Conservation (phyloP, 1,140 invertebrate species). For the Magallana gigas region DNA sequence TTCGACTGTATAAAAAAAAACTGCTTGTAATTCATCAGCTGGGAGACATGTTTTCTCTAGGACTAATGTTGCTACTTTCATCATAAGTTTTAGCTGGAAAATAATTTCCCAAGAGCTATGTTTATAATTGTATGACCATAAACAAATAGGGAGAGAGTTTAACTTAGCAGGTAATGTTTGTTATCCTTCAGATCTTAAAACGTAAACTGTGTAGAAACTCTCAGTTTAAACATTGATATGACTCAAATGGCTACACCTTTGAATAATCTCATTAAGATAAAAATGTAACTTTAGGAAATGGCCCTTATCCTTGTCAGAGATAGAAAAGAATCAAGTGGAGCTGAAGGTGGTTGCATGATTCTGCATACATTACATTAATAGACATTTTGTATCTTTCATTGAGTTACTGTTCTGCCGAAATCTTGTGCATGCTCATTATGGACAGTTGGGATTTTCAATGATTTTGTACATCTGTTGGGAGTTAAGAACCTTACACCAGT, state of each 20-base stretch:
- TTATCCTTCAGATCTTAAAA: constrained; percentile 7
- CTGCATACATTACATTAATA: background rate
- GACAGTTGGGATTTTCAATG: background rate
- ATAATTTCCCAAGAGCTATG: constrained; percentile 24
- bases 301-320: constrained; percentile 8
- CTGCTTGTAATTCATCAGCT: background rate
- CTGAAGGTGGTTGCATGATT: background rate
- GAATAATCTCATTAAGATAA: constrained; percentile 29
- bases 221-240: constrained; percentile 9
- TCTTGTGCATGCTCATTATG: too few relatives aligned
- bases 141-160: constrained; percentile 23
- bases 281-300: background rate
- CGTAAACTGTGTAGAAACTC: constrained; percentile 21
- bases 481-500: background rate
- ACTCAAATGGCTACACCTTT: constrained; percentile 29
- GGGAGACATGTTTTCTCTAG: background rate
- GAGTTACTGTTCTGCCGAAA: too few relatives aligned
- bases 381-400: too few relatives aligned
- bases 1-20: background rate
- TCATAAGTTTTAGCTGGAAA: constrained; percentile 7
- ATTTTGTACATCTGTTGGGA: background rate
- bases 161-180: constrained; percentile 24
- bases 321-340: background rate
- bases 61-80: background rate
- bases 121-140: constrained; percentile 2